phyloP scores from a whole-genome alignment of 2,113 vertebrate genomes.

The Lagopus muta region DNA sequence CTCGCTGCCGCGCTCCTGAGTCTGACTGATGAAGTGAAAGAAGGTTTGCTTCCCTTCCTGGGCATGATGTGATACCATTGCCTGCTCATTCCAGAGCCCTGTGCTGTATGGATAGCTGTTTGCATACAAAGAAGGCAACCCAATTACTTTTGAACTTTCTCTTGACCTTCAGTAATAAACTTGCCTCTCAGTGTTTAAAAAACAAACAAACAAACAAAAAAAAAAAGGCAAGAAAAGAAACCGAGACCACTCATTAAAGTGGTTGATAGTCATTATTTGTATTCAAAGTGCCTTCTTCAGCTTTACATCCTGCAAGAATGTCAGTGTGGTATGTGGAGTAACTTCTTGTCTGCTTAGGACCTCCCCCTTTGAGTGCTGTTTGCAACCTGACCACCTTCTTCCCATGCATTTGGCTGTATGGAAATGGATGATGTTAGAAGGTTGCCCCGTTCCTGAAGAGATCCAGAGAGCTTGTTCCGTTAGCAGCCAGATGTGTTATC shows the following conservation, averaged over 20 bases:
- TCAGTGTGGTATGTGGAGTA: neutral
- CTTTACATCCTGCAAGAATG: neutral
- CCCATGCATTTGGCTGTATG: neutral
- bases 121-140: neutral
- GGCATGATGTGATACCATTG: neutral
- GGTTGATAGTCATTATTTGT: neutral
- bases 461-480: neutral
- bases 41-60: neutral
- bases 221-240: neutral
- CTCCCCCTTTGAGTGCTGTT: neutral
- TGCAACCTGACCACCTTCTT: neutral
- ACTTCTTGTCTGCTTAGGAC: neutral
- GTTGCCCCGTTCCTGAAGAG: neutral
- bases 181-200: neutral
- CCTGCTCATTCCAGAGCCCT: neutral
- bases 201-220: neutral
- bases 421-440: neutral
- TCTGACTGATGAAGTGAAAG: neutral
- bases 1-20: neutral
- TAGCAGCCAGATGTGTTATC: neutral
- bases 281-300: neutral
- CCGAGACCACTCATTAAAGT: neutral
- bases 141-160: neutral
- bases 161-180: slow-evolving; percentile 12
- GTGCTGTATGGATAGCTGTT: neutral